Conservation (phyloP, 1,140 invertebrate genomes). For the Trinorchestia longiramus region DNA sequence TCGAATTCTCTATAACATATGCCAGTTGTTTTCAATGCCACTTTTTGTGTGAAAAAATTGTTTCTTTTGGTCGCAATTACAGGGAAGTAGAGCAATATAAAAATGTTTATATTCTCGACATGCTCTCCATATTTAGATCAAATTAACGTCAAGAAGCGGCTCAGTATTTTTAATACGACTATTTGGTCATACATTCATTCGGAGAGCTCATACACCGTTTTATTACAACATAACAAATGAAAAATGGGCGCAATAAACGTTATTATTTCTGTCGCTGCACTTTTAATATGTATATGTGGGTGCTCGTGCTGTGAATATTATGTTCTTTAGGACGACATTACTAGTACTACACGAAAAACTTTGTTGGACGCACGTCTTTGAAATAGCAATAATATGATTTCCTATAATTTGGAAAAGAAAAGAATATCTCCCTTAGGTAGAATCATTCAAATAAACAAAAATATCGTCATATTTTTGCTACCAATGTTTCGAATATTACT, state of each 20-base stretch:
- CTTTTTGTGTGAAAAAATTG: background rate
- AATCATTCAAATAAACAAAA: no score
- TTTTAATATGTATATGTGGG: background rate
- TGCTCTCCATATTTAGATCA: background rate
- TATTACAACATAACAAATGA: constrained; percentile 10
- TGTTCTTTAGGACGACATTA: background rate
- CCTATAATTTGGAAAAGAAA: background rate
- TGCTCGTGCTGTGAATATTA: background rate
- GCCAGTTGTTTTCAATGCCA: background rate
- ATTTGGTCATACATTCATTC: background rate
- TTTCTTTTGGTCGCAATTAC: background rate
- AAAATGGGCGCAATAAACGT: background rate
- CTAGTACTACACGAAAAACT: background rate
- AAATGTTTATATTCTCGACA: background rate
- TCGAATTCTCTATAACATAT: background rate
- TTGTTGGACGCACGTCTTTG: background rate
- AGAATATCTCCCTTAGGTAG: background rate
- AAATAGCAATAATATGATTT: background rate
- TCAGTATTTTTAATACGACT: background rate
- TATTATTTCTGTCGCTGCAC: background rate
- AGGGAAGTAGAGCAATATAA: background rate
- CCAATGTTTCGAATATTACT: background rate
- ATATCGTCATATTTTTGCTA: no score
- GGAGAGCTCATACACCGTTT: background rate
- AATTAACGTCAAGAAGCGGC: background rate